phyloP scores from a whole-genome alignment of 1,140 invertebrate genomes.

The Brachionus paranguensis region DNA sequence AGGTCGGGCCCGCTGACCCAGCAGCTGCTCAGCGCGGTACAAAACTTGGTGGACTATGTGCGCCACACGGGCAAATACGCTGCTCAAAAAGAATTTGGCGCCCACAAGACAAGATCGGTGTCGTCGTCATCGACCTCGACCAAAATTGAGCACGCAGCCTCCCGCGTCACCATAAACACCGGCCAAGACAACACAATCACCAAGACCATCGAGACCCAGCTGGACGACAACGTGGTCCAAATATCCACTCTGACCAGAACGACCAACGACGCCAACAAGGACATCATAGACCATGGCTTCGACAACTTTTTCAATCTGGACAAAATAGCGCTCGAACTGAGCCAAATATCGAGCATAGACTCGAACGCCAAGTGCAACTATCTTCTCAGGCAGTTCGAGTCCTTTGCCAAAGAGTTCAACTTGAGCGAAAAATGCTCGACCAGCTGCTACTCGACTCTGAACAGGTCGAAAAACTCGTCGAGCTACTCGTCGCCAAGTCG shows the following conservation, averaged over 20 bases:
- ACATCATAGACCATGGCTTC: background rate
- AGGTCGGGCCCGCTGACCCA: background rate
- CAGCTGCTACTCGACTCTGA: conserved; percentile 15
- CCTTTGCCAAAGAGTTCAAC: conserved; percentile 29
- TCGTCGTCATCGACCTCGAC: conserved; percentile 9
- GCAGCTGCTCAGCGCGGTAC: background rate
- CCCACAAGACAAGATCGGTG: background rate
- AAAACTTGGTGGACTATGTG: background rate
- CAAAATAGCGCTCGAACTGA: conserved; percentile 25
- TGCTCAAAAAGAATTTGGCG: background rate
- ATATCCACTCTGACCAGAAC: conserved; percentile 12
- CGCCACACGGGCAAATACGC: background rate
- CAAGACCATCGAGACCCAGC: conserved; percentile 11
- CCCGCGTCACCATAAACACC: background rate
- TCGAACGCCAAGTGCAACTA: conserved; percentile 20
- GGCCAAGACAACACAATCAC: background rate
- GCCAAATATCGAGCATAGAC: conserved; percentile 18
- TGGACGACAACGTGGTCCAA: background rate
- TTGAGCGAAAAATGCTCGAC: background rate
- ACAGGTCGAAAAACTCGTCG: conserved; percentile 1
- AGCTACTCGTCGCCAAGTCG: background rate
- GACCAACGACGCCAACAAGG: background rate
- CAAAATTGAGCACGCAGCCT: background rate
- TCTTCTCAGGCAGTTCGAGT: background rate
- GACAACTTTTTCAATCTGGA: conserved; percentile 30